Evolutionary conservation across 2,888 invertebrate genomes (phyloP), one percentile per base, ranked within the genome.

Genomic region (Dynastes hyllus): DNA sequence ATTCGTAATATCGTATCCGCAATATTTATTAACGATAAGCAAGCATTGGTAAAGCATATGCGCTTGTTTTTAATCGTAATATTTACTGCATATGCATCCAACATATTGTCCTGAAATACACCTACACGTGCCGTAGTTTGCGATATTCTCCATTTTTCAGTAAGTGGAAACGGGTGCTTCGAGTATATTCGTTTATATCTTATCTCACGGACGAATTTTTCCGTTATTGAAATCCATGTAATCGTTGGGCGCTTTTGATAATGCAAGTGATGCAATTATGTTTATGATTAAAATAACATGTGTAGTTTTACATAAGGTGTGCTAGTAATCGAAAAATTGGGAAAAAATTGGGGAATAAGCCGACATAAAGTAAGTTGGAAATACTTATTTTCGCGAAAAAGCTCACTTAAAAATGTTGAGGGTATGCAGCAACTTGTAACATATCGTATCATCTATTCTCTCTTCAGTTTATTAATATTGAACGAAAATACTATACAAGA

Each of bases 181-280:
- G 40, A 58, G 58, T 73, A 58, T 22, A 16, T n/a, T 73, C 40
- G n/a, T n/a, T 51, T 58, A 73, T 73, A 73, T 73, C 73, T 73
- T 73, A 73, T 61, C 73, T 73, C 1, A 29, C 4, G 40, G 9
- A 29, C 37, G 58, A 55, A 73, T 73, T 73, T 73, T 73, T 73
- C 13, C 29, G 40, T 73, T 73, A 9, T 16, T 22, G 53, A 55
- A 70, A 70, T 70, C 40, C 40, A 40, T 51, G 32, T 70, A 51
- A 70, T 70, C 51, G 53, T n/a, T 29, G 55, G 1, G n/a, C 32
- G 29, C 27, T 40, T 58, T 40, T 40, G 22, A 58, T 73, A 61
- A 73, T 45, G 40, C 40, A 51, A 53, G 70, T 70, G 22, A 29
- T 3, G 70, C 16, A 13, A 53, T 70, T 70, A n/a, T 29, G 70